Percentiles rank a stretch among this genome's conserved stretches.
Evolutionary conservation across 1,140 invertebrate genomes (phyloP).

Genomic region (Ruditapes philippinarum): DNA sequence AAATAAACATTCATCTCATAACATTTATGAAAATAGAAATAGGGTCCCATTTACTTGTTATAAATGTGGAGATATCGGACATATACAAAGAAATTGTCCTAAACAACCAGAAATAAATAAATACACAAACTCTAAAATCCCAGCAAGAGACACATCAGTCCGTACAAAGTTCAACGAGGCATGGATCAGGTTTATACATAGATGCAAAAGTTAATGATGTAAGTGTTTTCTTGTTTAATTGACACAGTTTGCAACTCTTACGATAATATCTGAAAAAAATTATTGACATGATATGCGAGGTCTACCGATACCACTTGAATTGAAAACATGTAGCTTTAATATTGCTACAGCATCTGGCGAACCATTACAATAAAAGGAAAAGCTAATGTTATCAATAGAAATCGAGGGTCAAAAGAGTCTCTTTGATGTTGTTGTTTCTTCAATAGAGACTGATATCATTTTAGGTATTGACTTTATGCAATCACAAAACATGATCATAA

Average conservation of each 20-base stretch:
- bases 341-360: neutral
- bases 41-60: neutral
- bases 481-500: constrained; percentile 1
- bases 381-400: neutral
- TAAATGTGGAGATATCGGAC: neutral
- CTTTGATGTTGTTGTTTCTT: neutral
- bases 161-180: neutral
- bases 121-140: neutral
- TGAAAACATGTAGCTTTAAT: neutral
- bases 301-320: neutral
- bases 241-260: neutral
- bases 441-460: neutral
- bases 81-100: neutral
- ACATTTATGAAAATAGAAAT: neutral
- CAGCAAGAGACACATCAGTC: neutral
- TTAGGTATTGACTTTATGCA: neutral
- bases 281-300: neutral
- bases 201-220: neutral
- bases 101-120: neutral
- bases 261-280: neutral
- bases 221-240: neutral
- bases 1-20: no score
- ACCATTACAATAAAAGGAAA: neutral
- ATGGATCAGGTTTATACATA: neutral
- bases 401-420: neutral